Conservation (phyloP, 2,888 invertebrate genomes). For the Chrysotoxum bicinctum region DNA sequence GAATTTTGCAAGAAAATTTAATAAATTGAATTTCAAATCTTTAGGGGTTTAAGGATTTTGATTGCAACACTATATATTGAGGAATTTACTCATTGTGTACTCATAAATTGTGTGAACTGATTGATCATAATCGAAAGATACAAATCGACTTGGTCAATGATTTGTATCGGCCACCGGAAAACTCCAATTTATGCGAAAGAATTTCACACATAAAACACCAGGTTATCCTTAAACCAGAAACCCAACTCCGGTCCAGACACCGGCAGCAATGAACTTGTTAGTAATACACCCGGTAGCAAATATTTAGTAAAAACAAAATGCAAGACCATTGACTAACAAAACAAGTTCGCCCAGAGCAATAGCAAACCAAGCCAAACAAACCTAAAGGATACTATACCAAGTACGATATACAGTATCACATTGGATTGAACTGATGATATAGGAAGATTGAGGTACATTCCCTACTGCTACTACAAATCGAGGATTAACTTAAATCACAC, state of each 20-base stretch:
- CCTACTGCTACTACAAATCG: conserved; percentile 31
- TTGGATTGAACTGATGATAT: too few species aligned
- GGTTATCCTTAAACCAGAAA: background rate
- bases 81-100: too few species aligned
- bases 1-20: too few species aligned
- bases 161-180: background rate
- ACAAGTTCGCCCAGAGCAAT: conserved; percentile 28
- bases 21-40: too few species aligned
- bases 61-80: too few species aligned
- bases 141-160: too few species aligned
- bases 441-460: too few species aligned
- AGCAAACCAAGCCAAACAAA: conserved; percentile 1
- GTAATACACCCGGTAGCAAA: background rate
- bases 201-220: background rate
- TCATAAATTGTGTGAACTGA: too few species aligned
- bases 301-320: conserved; percentile 3
- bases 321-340: conserved; percentile 62
- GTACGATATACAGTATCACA: too few species aligned
- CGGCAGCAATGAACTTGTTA: background rate
- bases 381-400: conserved; percentile 15
- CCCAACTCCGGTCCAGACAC: background rate
- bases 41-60: too few species aligned
- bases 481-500: conserved; percentile 69
- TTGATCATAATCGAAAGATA: too few species aligned
- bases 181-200: background rate